phyloP scores from a whole-genome alignment of 2,888 invertebrate genomes.

The Dicyrtoma fusca region DNA sequence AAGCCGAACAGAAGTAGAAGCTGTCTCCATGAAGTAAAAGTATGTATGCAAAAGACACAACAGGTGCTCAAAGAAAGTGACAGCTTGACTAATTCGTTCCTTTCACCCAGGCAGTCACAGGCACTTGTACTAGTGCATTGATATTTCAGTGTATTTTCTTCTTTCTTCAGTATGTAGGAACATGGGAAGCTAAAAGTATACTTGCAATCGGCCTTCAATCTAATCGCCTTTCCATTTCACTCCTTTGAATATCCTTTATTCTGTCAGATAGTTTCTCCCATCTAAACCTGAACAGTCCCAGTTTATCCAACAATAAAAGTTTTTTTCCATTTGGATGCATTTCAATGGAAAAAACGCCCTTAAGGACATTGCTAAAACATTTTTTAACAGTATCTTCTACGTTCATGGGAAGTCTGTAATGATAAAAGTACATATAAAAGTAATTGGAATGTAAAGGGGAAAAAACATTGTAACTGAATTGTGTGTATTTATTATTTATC shows the following conservation, averaged over 20 bases:
- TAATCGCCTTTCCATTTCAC: background rate
- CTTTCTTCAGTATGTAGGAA: background rate
- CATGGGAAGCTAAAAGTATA: background rate
- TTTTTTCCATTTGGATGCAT: no score
- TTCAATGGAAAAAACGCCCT: no score
- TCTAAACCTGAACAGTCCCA: no score
- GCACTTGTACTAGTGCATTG: no score
- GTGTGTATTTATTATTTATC: background rate
- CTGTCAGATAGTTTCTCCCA: no score
- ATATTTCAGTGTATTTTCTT: background rate
- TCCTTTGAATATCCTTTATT: background rate
- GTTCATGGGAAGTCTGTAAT: no score
- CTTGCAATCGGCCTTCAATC: background rate
- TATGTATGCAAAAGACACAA: slow-evolving; percentile 2
- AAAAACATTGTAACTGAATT: background rate
- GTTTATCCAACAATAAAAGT: no score
- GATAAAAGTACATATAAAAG: no score
- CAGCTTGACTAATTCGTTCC: background rate
- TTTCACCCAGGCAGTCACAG: background rate
- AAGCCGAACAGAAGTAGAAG: no score
- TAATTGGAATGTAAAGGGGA: background rate
- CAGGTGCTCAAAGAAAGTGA: slow-evolving; percentile 23
- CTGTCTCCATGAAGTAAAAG: no score
- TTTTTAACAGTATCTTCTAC: no score
- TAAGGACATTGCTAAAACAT: no score